Conservation (phyloP, 2,888 invertebrate species). For the Lepidonotus clava region DNA sequence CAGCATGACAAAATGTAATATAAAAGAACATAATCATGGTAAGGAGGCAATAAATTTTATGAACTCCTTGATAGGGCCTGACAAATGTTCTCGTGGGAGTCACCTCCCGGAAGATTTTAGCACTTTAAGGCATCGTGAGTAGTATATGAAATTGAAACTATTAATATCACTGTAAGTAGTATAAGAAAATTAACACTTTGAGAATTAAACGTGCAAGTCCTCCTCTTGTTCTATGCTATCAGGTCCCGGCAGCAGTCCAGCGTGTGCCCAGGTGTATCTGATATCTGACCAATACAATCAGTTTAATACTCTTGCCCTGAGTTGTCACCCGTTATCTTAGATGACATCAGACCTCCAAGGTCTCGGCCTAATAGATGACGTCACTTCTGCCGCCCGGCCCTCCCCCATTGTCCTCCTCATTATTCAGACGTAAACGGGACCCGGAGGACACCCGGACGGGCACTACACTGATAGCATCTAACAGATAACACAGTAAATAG, state of each 20-base stretch:
- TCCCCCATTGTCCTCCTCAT: not conserved
- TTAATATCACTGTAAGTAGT: not conserved
- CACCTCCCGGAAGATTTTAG: no score
- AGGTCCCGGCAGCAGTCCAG: not conserved
- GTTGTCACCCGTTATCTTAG: constrained; percentile 13
- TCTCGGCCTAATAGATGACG: not conserved
- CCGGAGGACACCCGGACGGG: no score
- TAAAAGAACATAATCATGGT: no score
- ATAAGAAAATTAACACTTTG: no score
- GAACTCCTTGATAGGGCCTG: no score
- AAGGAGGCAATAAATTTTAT: no score
- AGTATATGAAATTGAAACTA: not conserved
- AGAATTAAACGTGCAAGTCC: no score
- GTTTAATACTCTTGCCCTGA: not conserved
- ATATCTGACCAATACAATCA: not conserved
- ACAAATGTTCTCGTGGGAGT: no score
- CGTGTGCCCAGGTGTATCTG: not conserved
- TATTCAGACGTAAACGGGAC: not conserved
- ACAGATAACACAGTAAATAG: no score
- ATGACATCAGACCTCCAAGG: not conserved
- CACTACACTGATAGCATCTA: no score
- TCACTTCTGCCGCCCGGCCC: not conserved
- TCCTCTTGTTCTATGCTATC: not conserved
- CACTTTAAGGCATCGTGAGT: no score
- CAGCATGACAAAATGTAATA: no score